Base-by-base conservation (phyloP, 1,140 invertebrate genomes). In the Asobara japonica region DNA sequence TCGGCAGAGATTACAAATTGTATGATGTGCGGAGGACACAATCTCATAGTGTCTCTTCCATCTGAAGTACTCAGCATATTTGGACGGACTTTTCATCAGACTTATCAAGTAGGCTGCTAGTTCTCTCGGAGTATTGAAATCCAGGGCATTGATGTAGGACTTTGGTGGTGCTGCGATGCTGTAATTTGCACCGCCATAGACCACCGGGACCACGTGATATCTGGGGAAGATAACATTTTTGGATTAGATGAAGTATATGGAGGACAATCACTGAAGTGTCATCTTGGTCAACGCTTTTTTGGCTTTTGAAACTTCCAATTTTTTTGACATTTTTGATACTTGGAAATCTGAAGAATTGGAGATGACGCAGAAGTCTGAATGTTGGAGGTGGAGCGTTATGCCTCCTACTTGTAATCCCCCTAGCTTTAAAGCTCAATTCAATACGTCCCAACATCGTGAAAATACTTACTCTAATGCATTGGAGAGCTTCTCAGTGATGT, bases 401-500 rank as follows among this genome's bases (percentile, higher is more conserved):
- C n/a, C n/a, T n/a, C n/a, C n/a, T n/a, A n/a, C n/a, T n/a, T n/a
- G n/a, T n/a, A n/a, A n/a, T 56, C 38, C 60, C 8, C 7, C n/a
- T n/a, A 1, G 36, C 8, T n/a, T 10, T 2, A 3, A 38, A 38
- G n/a, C n/a, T 1, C n/a, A 8, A 7, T 18, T 45, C 11, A 45
- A 16, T 16, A 45, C 41, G n/a, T n/a, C n/a, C n/a, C n/a, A 16
- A 51, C 41, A 61, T 11, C 18, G 11, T 20, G 5, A 25, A 13
- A 51, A 41, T 71, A 68, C 65, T 82, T 80, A 84, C 74, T 84
- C 75, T 29, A 90, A 69, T 4, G 86, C 81, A 38, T 84, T 79
- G 79, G 88, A 90, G 38, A 93, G 80, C 76, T 92, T 92, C 76
- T 92, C 91, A 0, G 91, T 92, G 20, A 91, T 88, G 80, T 92